Evolutionary conservation across 2,113 vertebrate genomes (phyloP), one percentile per base, ranked within the genome.

Genomic region (Lepisosteus oculatus): DNA sequence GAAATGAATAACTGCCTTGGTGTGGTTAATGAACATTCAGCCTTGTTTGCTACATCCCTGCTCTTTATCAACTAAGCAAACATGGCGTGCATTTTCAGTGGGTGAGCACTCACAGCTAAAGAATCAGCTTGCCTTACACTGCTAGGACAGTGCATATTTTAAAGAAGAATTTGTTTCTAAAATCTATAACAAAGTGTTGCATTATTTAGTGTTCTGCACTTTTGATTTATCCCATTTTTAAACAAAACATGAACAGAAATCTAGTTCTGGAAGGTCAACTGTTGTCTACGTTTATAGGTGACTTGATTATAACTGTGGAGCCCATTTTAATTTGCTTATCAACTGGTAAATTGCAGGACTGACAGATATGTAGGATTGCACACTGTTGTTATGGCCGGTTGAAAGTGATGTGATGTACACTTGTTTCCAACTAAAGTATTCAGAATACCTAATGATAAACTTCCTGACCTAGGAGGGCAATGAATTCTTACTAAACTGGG

Each of bases 1-100:
- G 70, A 17, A 64, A 64, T 64, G 7, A 63, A 55, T 65, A 14
- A 71, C 43, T 12, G 43, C 3, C 70, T 57, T 43, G 17, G 17
- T 15, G 11, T 43, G 70, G 64, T 71, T 55, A 71, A 71, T 65
- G 47, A 6, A 29, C 45, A 64, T 41, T 8, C 54, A 43, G 11
- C 47, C 7, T 64, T 29, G 29, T 45, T 11, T 41, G 62, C 42
- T 41, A 3, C n/a, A 42, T 12, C 5, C 7, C 3, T n/a, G 41
- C 43, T 45, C 15, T 64, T 71, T 55, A 43, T 44, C 51, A 5
- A 14, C 59, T 56, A 42, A 17, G 13, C 8, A 29, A 47, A 55
- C 51, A 7, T 13, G 17, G 9, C 29, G 17, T 63, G 51, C 29
- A 51, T 64, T 4, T 65, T 13, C 11, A 13, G 4, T 6, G 3